Base-by-base conservation (phyloP, 2,888 invertebrate species). In the Galeruca laticollis region DNA sequence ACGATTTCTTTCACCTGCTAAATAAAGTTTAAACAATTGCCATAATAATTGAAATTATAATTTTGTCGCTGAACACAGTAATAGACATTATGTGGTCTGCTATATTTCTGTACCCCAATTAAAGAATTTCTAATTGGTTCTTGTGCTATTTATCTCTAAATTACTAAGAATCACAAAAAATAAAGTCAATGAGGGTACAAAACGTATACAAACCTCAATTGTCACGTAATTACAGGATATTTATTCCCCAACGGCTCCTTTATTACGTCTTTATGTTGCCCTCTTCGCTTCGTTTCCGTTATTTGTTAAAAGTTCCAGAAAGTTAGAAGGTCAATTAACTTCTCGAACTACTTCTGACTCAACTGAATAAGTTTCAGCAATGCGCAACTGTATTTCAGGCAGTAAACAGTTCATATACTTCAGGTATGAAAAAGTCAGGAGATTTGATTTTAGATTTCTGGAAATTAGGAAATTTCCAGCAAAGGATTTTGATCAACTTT, bases 221-320 rank as follows among this genome's bases (percentile, higher is more conserved):
- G 47, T 47, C 2, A 2, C 15, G 15, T 47, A 47, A 47, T 47
- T 47, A 47, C 47, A 18, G 47, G 47, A 47, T 47, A 15, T 47
- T 47, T 47, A 18, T 15, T n/a, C 15, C 18, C 18, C 9, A 47
- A 47, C 9, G 47, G 15, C 47, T 15, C n/a, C 2, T 47, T 47
- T 47, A 18, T 47, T 15, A 47, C 18, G 47, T 47, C 47, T 47
- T 47, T 47, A 18, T 15, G 47, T 47, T 18, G 10, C 47, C 18
- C 15, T 18, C 8, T 47, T 47, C 15, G 47, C 18, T 18, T 47
- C 18, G 47, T 47, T 47, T 47, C 9, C 47, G 18, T 47, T 47
- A 47, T 47, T 47, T 47, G 47, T 47, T 47, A 47, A 18, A 47
- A 18, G 47, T 47, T 47, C 10, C 18, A 18, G 47, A 47, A 18